A percentile compares a stretch with the other conserved stretches of the same genome.
Conservation (phyloP, 2,113 vertebrate genomes). For the Gnathonemus echidnorhynchus region DNA sequence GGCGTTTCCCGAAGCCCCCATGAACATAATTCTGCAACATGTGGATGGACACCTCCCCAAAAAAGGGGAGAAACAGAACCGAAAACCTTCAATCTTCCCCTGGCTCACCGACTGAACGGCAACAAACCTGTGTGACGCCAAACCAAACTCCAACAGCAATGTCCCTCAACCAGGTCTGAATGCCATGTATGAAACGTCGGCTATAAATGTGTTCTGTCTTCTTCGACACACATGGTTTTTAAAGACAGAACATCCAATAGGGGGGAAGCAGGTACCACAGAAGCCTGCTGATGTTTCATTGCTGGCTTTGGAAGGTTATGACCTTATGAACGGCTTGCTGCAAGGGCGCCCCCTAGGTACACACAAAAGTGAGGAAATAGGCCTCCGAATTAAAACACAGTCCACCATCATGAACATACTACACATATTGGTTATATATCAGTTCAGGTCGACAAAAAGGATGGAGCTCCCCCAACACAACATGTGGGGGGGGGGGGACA, state of each 20-base stretch:
- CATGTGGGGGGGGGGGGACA: not conserved
- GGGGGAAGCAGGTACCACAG: not conserved
- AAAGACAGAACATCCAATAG: not conserved
- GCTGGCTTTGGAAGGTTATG: not conserved
- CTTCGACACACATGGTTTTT: not conserved
- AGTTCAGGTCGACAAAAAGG: not conserved
- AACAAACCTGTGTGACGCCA: not conserved
- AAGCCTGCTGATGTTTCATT: not conserved
- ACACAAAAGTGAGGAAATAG: not conserved
- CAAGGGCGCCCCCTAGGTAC: not conserved
- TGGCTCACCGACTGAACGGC: not conserved
- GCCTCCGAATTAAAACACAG: not conserved
- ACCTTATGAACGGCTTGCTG: not conserved
- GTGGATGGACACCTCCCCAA: not conserved
- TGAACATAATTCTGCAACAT: not conserved
- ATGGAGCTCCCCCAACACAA: not conserved
- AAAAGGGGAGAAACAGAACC: not conserved
- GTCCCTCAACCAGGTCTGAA: not conserved
- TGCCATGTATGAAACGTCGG: not conserved
- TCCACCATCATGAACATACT: not conserved
- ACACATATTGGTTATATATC: not conserved
- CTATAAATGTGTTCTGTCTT: not conserved
- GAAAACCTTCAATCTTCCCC: not conserved
- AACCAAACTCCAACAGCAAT: not conserved
- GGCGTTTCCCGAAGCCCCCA: not conserved